Conservation (phyloP, 1,140 invertebrate species). For the Papilio glaucus region DNA sequence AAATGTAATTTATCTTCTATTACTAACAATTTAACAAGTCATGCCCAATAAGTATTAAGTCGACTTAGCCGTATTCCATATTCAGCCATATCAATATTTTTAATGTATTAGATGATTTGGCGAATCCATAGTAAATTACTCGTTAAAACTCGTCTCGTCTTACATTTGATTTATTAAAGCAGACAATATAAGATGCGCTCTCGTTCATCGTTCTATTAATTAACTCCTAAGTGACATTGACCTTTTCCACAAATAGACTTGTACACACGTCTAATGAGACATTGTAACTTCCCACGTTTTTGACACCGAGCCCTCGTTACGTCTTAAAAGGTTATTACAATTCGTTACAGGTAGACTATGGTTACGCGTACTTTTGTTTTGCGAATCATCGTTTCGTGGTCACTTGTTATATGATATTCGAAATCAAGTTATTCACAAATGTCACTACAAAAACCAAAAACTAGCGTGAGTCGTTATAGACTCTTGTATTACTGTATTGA, state of each 20-base stretch:
- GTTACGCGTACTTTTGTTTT: neutral
- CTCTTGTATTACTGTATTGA: neutral
- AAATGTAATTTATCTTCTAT: too few relatives aligned
- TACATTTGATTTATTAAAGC: conserved; percentile 6
- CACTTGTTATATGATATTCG: too few relatives aligned
- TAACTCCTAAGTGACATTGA: conserved; percentile 53
- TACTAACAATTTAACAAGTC: too few relatives aligned
- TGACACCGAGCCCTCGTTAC: conserved; percentile 9
- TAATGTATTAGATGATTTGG: too few relatives aligned
- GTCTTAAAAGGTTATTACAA: neutral
- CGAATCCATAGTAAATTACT: neutral
- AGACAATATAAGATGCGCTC: conserved; percentile 6
- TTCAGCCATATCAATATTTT: too few relatives aligned
- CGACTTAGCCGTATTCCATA: too few relatives aligned
- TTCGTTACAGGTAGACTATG: conserved; percentile 4
- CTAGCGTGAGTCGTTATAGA: neutral
- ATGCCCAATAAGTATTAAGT: too few relatives aligned
- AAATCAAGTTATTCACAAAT: neutral
- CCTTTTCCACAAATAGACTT: conserved; percentile 47
- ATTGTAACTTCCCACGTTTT: conserved; percentile 12
- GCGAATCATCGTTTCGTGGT: too few relatives aligned
- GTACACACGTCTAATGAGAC: conserved; percentile 19
- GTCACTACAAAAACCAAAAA: neutral
- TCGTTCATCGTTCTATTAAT: conserved; percentile 49
- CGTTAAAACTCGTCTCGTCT: neutral